phyloP scores from a whole-genome alignment of 1,140 invertebrate genomes.

The Bilobella aurantiaca region DNA sequence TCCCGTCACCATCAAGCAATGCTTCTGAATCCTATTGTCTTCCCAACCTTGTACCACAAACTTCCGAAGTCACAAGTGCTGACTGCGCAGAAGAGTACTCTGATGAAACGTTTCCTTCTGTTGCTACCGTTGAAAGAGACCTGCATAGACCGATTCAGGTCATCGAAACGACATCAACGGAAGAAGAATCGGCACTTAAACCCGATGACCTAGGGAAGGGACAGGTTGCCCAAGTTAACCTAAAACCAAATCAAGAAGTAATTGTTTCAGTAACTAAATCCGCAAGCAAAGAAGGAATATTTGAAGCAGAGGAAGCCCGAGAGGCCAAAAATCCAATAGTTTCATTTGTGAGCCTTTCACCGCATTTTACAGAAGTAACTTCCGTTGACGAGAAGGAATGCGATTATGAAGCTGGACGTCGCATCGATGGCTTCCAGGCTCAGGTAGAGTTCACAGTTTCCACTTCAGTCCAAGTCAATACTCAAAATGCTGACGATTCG shows the following conservation, averaged over 20 bases:
- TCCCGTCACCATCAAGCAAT: neutral
- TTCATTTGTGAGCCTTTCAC: neutral
- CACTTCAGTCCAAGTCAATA: neutral
- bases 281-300: neutral
- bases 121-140: neutral
- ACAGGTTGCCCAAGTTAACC: neutral
- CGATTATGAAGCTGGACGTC: neutral
- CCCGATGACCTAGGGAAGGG: neutral
- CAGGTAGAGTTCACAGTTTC: neutral
- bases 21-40: neutral
- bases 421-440: neutral
- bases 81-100: neutral
- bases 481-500: neutral
- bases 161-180: neutral
- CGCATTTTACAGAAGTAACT: neutral
- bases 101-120: neutral
- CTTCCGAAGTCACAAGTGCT: neutral
- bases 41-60: neutral
- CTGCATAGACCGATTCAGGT: neutral
- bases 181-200: neutral
- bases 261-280: neutral
- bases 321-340: neutral
- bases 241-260: neutral
- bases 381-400: neutral
- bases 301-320: neutral